Percentiles rank a stretch among this genome's conserved stretches.
Conservation (phyloP, 2,113 vertebrate species). For the Percina caprodes region DNA sequence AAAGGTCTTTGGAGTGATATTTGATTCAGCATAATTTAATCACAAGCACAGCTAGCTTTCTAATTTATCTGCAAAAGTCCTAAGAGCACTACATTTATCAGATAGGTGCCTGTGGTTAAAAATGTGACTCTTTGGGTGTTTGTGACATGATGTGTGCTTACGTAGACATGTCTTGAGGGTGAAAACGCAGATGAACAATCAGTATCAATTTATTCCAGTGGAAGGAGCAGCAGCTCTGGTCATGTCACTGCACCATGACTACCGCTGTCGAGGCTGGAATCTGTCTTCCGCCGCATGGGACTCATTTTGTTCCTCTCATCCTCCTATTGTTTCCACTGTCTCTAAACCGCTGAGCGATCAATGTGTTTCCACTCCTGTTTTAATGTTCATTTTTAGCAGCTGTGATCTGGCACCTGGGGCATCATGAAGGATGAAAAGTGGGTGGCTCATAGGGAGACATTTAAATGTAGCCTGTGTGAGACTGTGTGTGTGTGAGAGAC, state of each 20-base stretch:
- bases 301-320: slow-evolving; percentile 56
- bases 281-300: slow-evolving; percentile 50
- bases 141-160: not conserved
- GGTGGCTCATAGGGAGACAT: slow-evolving; percentile 35
- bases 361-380: slow-evolving; percentile 29
- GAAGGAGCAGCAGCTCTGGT: slow-evolving; percentile 50
- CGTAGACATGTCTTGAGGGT: slow-evolving; percentile 25
- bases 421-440: slow-evolving; percentile 53
- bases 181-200: slow-evolving; percentile 40
- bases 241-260: slow-evolving; percentile 62
- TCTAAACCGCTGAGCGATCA: slow-evolving; percentile 41
- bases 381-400: slow-evolving; percentile 64
- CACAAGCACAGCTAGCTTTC: not conserved
- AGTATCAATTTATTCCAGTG: slow-evolving; percentile 45
- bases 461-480: not conserved
- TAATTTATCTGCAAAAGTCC: not conserved
- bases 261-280: slow-evolving; percentile 67
- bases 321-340: slow-evolving; percentile 5
- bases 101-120: not conserved
- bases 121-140: not conserved
- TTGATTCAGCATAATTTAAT: too few relatives aligned
- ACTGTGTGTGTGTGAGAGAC: not conserved
- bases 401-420: slow-evolving; percentile 47
- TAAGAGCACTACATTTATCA: not conserved
- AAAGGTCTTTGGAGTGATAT: too few relatives aligned